Conservation (phyloP, 2,113 vertebrate genomes). For the Neomonachus schauinslandi region DNA sequence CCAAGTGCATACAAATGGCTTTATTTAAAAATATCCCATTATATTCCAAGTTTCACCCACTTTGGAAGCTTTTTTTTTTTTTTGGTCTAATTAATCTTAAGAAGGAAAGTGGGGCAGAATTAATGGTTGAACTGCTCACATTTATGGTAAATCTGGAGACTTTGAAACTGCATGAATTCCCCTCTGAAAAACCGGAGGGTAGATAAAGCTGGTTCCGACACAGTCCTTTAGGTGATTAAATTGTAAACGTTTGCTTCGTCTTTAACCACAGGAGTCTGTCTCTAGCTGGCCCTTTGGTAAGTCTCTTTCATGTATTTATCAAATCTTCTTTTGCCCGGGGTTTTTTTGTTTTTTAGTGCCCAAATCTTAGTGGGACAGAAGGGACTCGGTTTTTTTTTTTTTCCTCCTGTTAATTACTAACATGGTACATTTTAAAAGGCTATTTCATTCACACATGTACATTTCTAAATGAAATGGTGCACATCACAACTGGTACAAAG, state of each 20-base stretch:
- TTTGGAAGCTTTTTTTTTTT: conserved; percentile 20
- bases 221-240: background rate
- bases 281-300: background rate
- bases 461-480: background rate
- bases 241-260: background rate
- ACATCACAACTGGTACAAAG: background rate
- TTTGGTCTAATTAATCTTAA: conserved; percentile 20
- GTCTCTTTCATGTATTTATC: background rate
- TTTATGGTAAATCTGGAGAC: conserved; percentile 32
- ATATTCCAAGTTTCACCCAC: conserved; percentile 25
- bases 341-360: background rate
- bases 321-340: background rate
- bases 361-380: background rate
- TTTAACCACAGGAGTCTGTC: background rate
- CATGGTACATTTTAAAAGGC: background rate
- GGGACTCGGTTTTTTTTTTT: background rate
- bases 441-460: background rate
- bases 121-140: background rate
- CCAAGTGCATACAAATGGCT: conserved; percentile 2
- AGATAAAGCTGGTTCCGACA: background rate
- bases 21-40: conserved; percentile 54
- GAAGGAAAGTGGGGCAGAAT: conserved; percentile 34
- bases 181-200: background rate
- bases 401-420: background rate
- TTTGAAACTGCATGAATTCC: background rate